phyloP scores from a whole-genome alignment of 2,888 invertebrate species.

The Celastrina argiolus region DNA sequence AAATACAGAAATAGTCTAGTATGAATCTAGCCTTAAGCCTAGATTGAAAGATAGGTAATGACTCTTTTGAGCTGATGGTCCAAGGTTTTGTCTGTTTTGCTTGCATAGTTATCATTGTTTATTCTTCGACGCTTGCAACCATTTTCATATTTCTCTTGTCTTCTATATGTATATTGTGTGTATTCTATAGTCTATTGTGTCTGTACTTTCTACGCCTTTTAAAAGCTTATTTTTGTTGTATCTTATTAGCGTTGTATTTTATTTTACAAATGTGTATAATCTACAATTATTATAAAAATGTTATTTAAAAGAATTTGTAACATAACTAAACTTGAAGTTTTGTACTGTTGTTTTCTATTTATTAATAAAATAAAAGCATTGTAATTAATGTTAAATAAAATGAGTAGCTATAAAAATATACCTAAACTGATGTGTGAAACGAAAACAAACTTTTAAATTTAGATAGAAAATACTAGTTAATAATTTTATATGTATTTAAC shows the following conservation, averaged over 20 bases:
- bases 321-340: neutral
- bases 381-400: neutral
- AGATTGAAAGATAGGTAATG: neutral
- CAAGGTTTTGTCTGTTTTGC: neutral
- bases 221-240: neutral
- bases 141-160: neutral
- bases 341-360: neutral
- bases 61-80: neutral
- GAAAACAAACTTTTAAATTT: too few species aligned
- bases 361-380: neutral
- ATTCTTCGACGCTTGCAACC: neutral
- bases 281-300: too few species aligned
- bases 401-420: too few species aligned
- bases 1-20: neutral
- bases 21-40: neutral
- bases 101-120: neutral
- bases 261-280: neutral
- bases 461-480: neutral
- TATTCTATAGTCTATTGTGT: neutral
- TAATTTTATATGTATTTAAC: neutral
- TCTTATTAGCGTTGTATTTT: neutral
- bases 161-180: neutral
- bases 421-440: too few species aligned
- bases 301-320: too few species aligned
- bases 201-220: neutral